These are phyloP conservation scores for Buathra laborator DNA, from an alignment of 2,888 invertebrate species.

Conservation along the genomic window DNA sequence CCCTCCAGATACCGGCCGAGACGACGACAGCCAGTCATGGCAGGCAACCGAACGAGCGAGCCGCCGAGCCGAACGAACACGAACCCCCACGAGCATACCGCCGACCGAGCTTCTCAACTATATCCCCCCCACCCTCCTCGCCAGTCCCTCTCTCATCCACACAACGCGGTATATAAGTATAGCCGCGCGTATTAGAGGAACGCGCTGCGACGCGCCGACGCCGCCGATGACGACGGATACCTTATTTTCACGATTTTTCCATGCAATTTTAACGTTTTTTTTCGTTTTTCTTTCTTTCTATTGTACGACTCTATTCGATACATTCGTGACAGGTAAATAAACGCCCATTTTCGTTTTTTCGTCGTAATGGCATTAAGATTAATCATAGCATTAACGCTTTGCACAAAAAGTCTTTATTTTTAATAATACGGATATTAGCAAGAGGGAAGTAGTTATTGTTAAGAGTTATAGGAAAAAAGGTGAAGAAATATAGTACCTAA, in stretches of 20 bases:
- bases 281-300: neutral
- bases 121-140: neutral
- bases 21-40: conserved; percentile 81
- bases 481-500: neutral
- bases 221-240: conserved; percentile 37
- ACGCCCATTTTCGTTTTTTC: neutral
- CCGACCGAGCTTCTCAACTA: conserved; percentile 61
- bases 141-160: conserved; percentile 6
- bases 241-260: conserved; percentile 27
- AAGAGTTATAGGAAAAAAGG: neutral
- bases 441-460: neutral
- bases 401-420: neutral
- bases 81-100: conserved; percentile 74
- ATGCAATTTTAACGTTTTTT: neutral
- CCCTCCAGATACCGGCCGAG: conserved; percentile 66
- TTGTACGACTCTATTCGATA: neutral
- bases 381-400: neutral
- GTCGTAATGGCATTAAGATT: neutral
- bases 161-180: conserved; percentile 42
- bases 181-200: conserved; percentile 44
- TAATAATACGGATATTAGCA: neutral
- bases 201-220: conserved; percentile 61
- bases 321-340: neutral
- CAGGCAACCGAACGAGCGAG: conserved; percentile 75
- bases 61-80: conserved; percentile 73